A percentile compares a stretch with the other conserved stretches of the same genome.
Conservation (phyloP, 2,888 invertebrate species). For the Nephrocerus scutellatus region DNA sequence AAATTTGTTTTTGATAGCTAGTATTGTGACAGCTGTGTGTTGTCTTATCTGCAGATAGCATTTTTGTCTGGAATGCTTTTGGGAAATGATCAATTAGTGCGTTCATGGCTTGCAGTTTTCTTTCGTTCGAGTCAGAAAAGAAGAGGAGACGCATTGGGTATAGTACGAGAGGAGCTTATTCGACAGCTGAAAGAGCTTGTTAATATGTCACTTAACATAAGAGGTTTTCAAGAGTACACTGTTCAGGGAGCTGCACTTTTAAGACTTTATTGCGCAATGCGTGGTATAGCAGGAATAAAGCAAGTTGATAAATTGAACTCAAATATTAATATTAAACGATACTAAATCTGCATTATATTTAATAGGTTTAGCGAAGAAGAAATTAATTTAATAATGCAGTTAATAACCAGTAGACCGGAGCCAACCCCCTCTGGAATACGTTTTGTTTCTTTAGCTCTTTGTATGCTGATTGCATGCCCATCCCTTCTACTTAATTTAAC, state of each 20-base stretch:
- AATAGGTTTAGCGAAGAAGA: conserved; percentile 83
- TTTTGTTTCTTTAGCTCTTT: conserved; percentile 86
- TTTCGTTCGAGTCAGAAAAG: conserved; percentile 63
- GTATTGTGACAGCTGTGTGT: not conserved
- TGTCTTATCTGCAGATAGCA: conserved; percentile 54
- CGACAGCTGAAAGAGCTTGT: conserved; percentile 61
- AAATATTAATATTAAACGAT: not conserved
- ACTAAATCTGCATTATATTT: conserved; percentile 4
- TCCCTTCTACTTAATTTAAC: conserved; percentile 68
- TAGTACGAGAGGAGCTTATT: conserved; percentile 68
- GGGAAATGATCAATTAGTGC: conserved; percentile 81
- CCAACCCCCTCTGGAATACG: conserved; percentile 87
- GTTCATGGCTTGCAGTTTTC: conserved; percentile 90
- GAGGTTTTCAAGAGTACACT: conserved; percentile 58
- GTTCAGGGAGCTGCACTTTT: conserved; percentile 86
- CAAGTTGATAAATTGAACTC: conserved; percentile 42
- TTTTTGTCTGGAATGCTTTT: conserved; percentile 84
- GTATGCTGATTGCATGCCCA: conserved; percentile 91
- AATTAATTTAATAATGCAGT: conserved; percentile 70
- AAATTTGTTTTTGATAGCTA: not conserved
- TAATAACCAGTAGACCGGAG: conserved; percentile 81
- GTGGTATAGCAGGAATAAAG: conserved; percentile 89
- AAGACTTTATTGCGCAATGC: conserved; percentile 82
- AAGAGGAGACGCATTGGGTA: conserved; percentile 59
- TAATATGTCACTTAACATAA: conserved; percentile 55